These are phyloP conservation scores for Rhodinocichla rosea DNA, from an alignment of 2,113 vertebrate genomes.

Conservation along the genomic window DNA sequence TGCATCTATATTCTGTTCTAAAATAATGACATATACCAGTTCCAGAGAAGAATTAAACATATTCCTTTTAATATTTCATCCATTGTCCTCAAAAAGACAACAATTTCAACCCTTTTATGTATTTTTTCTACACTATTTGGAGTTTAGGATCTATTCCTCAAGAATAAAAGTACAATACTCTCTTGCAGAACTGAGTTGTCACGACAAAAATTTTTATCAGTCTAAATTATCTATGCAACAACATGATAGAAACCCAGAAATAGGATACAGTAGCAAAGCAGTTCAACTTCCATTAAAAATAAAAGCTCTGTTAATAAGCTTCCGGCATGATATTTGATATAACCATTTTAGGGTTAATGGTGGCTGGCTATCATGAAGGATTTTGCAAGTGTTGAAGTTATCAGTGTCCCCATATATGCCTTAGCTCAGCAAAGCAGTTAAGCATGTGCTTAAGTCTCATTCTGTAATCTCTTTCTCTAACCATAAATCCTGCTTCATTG, in stretches of 20 bases:
- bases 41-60: neutral
- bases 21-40: neutral
- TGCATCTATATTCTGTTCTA: neutral
- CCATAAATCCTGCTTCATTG: constrained; percentile 50
- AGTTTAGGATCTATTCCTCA: neutral
- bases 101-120: neutral
- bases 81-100: neutral
- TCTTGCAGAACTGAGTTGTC: neutral
- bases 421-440: constrained; percentile 57
- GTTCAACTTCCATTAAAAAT: constrained; percentile 47
- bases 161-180: neutral
- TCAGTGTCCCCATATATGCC: constrained; percentile 28
- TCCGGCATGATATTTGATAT: constrained; percentile 56
- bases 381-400: constrained; percentile 55
- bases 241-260: neutral
- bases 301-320: constrained; percentile 62
- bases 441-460: constrained; percentile 43
- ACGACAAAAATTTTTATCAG: neutral
- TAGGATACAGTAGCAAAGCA: constrained; percentile 26
- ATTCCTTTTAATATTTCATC: neutral
- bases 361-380: constrained; percentile 70
- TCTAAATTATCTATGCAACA: constrained; percentile 26
- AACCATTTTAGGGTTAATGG: constrained; percentile 74
- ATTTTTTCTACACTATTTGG: neutral
- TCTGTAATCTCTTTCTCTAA: constrained; percentile 43